A percentile compares a stretch with the other conserved stretches of the same genome.
These are phyloP conservation scores for Balanococcus diminutus DNA, from an alignment of 2,888 invertebrate genomes.

Conservation along the genomic window DNA sequence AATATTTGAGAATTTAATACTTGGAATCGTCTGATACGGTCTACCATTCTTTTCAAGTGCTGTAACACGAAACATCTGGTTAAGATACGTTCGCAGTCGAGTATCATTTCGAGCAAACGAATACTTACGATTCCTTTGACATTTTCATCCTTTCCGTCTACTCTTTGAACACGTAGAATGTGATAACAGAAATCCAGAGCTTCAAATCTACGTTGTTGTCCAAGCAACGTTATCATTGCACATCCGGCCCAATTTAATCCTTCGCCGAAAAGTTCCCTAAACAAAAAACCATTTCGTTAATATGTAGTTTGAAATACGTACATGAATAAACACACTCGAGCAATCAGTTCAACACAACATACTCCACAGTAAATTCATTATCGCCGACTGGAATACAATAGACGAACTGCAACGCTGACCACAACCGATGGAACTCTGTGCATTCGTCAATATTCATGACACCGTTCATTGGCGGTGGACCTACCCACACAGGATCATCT, in stretches of 20 bases:
- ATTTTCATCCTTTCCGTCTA: constrained; percentile 93
- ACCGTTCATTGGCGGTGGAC: constrained; percentile 86
- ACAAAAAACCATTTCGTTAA: too few species aligned
- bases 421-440: constrained; percentile 92
- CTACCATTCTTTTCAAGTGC: constrained; percentile 96
- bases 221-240: constrained; percentile 91
- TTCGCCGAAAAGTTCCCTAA: constrained; percentile 94
- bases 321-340: too few species aligned
- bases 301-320: too few species aligned
- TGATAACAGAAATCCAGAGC: constrained; percentile 99
- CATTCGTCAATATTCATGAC: constrained; percentile 97
- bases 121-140: constrained; percentile 90
- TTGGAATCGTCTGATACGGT: constrained; percentile 95
- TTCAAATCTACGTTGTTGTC: constrained; percentile 95
- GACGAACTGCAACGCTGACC: constrained; percentile 98
- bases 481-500: constrained; percentile 89
- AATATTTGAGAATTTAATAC: constrained; percentile 98
- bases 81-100: too few species aligned
- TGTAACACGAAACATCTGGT: constrained; percentile 62
- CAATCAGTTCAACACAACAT: too few species aligned
- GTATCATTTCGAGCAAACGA: constrained; percentile 57
- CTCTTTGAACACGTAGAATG: constrained; percentile 90
- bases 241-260: constrained; percentile 99
- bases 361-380: constrained; percentile 96
- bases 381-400: constrained; percentile 96